Evolutionary conservation across 2,888 invertebrate genomes (phyloP), one percentile per base, ranked within the genome.

Genomic region (Camponotus fellah): DNA sequence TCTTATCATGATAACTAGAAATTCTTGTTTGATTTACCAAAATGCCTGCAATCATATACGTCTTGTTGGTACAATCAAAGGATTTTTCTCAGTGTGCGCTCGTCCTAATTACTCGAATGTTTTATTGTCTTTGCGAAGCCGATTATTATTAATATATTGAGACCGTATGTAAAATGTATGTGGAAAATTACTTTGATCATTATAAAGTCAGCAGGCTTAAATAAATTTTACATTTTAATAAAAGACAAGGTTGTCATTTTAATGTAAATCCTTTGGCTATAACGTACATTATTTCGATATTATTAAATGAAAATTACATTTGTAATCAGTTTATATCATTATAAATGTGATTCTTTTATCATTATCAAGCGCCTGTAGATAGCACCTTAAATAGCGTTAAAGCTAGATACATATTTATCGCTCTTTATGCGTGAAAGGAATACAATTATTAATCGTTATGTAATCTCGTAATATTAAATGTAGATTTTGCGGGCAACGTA

Each of bases 401-500:
- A 77, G 43, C 58, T 14, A 26, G 14, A 58, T 53, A n/a, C 8
- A 53, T 68, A 34, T 34, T 69, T 68, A 43, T 40, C 14, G 34
- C 32, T 58, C 37, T 43, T 17, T 53, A 14, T 34, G 14, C 32
- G 40, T 56, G 10, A 56, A 69, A 68, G 40, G 34, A 77, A 58
- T 68, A 32, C 32, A 69, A 68, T 58, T 68, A 43, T 68, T 77
- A 77, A 58, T 10, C 10, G 58, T 58, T 56, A 77, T 32, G 43
- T 58, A 77, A 77, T 77, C 66, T 68, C 43, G 12, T 58, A 68
- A 77, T 68, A 43, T 32, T 80, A 69, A 83, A 58, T 46, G 14
- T 26, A 21, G 60, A 17, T 72, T 62, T 80, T n/a, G 49, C 37
- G 37, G 26, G 79, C 26, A 43, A 62, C 34, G 17, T 58, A 40